Conservation (phyloP, 2,888 invertebrate species). For the Alitta virens region DNA sequence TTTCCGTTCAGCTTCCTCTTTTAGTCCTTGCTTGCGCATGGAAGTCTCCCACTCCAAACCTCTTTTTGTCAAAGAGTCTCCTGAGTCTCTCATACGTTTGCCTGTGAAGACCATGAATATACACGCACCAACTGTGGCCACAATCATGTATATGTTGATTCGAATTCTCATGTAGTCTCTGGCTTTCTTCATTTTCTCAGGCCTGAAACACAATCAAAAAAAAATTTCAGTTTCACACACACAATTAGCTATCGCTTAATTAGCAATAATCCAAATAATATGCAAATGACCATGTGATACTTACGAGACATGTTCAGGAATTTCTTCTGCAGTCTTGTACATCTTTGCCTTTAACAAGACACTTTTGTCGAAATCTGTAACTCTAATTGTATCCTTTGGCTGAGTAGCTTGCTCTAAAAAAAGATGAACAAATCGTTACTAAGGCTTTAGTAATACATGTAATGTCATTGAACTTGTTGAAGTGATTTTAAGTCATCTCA, state of each 20-base stretch:
- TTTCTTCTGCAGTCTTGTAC: slow-evolving; percentile 2
- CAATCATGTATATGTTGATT: slow-evolving; percentile 16
- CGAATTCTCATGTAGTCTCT: slow-evolving; percentile 19
- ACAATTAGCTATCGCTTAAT: too few species aligned
- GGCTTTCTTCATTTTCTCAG: slow-evolving; percentile 14
- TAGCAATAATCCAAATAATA: background rate
- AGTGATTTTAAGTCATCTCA: too few species aligned
- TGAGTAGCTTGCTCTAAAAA: too few species aligned
- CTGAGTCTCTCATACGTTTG: slow-evolving; percentile 2
- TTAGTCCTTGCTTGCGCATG: background rate
- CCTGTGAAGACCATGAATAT: slow-evolving; percentile 9
- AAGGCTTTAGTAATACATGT: too few species aligned
- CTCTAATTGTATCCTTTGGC: background rate
- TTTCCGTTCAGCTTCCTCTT: slow-evolving; percentile 5
- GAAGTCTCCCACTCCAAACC: slow-evolving; percentile 4
- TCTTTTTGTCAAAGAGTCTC: slow-evolving; percentile 9
- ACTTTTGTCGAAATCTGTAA: background rate
- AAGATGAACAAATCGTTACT: too few species aligned
- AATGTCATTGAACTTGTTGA: too few species aligned
- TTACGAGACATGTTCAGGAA: slow-evolving; percentile 16
- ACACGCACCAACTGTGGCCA: slow-evolving; percentile 14
- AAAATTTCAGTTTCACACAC: too few species aligned
- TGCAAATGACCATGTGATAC: background rate
- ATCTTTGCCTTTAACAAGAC: background rate
- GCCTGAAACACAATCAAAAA: slow-evolving; percentile 13